phyloP scores from a whole-genome alignment of 2,113 vertebrate genomes.

The Leptosomus discolor region DNA sequence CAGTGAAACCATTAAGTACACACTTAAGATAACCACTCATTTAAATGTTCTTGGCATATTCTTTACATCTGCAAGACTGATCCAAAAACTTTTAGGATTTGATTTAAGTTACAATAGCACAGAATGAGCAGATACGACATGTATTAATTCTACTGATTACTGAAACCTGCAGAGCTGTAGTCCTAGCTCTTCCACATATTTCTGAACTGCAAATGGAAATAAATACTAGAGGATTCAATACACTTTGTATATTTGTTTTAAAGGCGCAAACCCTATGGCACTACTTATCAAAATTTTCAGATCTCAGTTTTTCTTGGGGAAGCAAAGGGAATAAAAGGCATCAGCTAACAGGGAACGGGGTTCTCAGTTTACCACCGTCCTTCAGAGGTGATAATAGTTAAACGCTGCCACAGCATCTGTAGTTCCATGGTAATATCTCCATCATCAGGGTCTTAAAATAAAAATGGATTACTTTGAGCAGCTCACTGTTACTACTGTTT shows the following conservation, averaged over 20 bases:
- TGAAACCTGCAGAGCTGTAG: not conserved
- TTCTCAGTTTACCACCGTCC: not conserved
- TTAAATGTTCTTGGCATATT: not conserved
- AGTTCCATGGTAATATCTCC: not conserved
- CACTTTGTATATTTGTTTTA: not conserved
- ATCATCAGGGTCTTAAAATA: not conserved
- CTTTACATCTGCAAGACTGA: not conserved
- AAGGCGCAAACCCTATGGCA: not conserved
- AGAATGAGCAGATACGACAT: not conserved
- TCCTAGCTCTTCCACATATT: not conserved
- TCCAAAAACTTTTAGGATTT: not conserved
- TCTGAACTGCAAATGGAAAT: not conserved
- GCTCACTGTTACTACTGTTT: not conserved
- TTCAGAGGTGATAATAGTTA: not conserved
- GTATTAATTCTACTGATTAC: not conserved
- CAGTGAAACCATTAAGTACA: not conserved
- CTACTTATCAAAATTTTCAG: not conserved
- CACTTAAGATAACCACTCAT: not conserved
- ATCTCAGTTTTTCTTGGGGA: not conserved
- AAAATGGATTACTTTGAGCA: not conserved
- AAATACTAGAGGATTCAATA: not conserved
- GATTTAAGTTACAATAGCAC: not conserved
- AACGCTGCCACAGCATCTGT: not conserved
- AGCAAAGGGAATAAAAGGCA: not conserved
- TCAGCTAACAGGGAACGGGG: not conserved